phyloP scores from a whole-genome alignment of 1,140 invertebrate genomes.

The Matsumurasca onukii region DNA sequence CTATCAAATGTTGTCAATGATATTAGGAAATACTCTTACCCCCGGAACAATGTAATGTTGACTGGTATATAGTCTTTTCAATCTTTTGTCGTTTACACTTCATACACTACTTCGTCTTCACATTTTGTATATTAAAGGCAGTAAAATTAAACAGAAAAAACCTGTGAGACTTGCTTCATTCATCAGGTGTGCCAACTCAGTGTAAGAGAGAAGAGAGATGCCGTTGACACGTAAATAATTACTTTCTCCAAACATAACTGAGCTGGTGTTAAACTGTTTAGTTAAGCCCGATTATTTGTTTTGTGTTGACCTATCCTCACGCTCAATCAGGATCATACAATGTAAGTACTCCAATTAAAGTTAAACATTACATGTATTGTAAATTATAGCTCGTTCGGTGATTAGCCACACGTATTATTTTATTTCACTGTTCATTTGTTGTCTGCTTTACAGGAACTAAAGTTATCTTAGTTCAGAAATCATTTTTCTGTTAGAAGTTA shows the following conservation, averaged over 20 bases:
- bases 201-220: background rate
- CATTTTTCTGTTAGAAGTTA: no score
- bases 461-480: no score
- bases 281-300: background rate
- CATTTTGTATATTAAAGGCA: no score
- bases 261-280: background rate
- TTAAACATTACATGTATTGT: background rate
- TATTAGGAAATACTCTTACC: no score
- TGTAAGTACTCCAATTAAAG: background rate
- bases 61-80: no score
- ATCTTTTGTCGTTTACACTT: no score
- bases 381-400: background rate
- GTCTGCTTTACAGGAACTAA: background rate
- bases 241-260: background rate
- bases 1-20: no score
- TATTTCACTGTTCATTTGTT: background rate
- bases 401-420: no score
- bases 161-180: background rate
- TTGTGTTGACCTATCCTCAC: background rate
- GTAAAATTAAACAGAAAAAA: no score
- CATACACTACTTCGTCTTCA: no score
- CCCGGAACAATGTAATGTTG: no score
- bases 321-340: background rate
- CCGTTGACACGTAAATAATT: constrained; percentile 15
- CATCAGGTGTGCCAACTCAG: background rate